Conservation (phyloP, 2,888 invertebrate genomes). For the Parnassius smintheus region DNA sequence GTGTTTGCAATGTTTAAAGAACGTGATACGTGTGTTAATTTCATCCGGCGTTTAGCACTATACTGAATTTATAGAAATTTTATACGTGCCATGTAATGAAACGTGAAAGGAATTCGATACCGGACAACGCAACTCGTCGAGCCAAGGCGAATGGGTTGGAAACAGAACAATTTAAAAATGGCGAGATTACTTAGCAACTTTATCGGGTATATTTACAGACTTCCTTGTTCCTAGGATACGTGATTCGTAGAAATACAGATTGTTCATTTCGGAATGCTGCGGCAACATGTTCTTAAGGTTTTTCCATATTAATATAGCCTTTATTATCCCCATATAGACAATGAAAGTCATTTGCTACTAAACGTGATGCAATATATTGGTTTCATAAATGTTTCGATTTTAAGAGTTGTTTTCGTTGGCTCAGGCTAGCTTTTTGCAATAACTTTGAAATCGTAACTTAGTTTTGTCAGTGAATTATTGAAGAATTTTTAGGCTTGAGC, state of each 20-base stretch:
- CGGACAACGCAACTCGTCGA: constrained; percentile 34
- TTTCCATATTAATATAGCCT: constrained; percentile 28
- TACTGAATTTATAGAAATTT: constrained; percentile 38
- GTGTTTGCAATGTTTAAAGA: constrained; percentile 16
- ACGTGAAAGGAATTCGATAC: constrained; percentile 39
- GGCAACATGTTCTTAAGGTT: constrained; percentile 33
- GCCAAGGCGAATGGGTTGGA: constrained; percentile 41
- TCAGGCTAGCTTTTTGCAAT: constrained; percentile 37
- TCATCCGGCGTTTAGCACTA: constrained; percentile 25
- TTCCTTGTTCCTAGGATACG: constrained; percentile 32
- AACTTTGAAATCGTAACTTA: constrained; percentile 30
- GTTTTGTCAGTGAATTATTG: constrained; percentile 16
- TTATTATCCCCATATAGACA: constrained; percentile 37
- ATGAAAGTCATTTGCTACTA: constrained; percentile 33
- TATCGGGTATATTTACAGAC: constrained; percentile 25
- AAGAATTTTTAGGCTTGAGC: constrained; percentile 7
- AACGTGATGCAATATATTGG: constrained; percentile 34
- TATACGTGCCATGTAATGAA: constrained; percentile 29
- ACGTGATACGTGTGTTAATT: constrained; percentile 25
- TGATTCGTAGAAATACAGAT: constrained; percentile 26
- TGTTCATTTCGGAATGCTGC: constrained; percentile 21
- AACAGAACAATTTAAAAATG: constrained; percentile 43
- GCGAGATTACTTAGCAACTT: constrained; percentile 32
- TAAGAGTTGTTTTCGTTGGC: constrained; percentile 44
- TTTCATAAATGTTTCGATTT: constrained; percentile 38